Base-by-base conservation (phyloP, 2,113 vertebrate genomes). In the Triplophysa rosa region DNA sequence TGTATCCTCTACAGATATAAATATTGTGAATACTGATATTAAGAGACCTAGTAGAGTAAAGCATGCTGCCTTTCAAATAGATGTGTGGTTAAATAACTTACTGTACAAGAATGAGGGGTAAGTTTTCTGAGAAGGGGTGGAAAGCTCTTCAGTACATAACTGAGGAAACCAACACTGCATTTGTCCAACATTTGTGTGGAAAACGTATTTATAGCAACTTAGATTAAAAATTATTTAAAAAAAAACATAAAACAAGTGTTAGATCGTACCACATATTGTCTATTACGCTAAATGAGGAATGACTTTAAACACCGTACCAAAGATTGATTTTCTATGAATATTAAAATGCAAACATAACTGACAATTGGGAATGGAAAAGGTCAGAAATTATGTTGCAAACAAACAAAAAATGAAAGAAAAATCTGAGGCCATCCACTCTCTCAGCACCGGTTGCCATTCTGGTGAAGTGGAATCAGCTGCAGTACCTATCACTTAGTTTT, bases 401-500 rank as follows among this genome's bases (percentile, higher is more conserved):
- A 65, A 7, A 29, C 87, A 87, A 84, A 80, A 85, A 78, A 63
- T 61, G 1, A 49, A 75, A 75, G n/a, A 17, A 61, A 63, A 23
- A 67, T 24, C 33, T 37, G 33, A 68, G 72, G 83, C 82, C 87
- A 86, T 82, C 83, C 88, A 64, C 81, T 80, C 76, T 82, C 71
- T 76, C 87, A 83, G 90, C 77, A 78, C 58, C 68, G 24, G 42
- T 45, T 37, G 69, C 78, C 59, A 63, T 54, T 71, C 59, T 66
- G 76, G 47, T 63, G 42, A 79, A 85, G 81, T 85, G 75, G 86
- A 88, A 85, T 85, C 84, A 87, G 85, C 80, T 87, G 87, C 85
- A 89, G 91, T 93, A 93, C 91, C 92, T 84, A 88, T 88, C 87
- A 89, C 88, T 89, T 82, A 91, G 88, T 85, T 92, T 88, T 79